These are phyloP conservation scores for Eristalinus aeneus DNA, from an alignment of 2,888 invertebrate species.

Conservation along the genomic window DNA sequence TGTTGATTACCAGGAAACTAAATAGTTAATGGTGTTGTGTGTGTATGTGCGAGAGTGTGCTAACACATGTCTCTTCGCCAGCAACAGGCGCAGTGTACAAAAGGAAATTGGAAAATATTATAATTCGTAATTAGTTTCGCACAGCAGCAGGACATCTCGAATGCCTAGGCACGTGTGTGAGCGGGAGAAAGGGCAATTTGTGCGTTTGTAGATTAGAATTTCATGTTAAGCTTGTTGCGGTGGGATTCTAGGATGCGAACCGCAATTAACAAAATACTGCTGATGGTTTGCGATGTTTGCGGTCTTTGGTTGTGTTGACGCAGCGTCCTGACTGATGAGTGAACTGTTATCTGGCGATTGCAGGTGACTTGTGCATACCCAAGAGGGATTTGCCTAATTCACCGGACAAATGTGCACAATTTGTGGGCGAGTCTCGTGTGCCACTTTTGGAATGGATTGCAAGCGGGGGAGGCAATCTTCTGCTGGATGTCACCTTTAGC, in stretches of 20 bases:
- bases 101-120: conserved; percentile 51
- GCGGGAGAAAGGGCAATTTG: neutral
- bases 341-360: neutral
- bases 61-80: neutral
- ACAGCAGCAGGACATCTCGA: neutral
- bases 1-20: conserved; percentile 56
- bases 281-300: conserved; percentile 23
- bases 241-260: neutral
- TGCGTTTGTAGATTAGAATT: conserved; percentile 46
- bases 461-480: too few relatives aligned
- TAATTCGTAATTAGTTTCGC: conserved; percentile 50
- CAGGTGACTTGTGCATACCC: neutral
- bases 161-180: neutral
- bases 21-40: conserved; percentile 49
- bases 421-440: too few relatives aligned
- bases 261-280: conserved; percentile 45
- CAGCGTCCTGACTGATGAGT: neutral
- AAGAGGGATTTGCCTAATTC: neutral
- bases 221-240: conserved; percentile 49
- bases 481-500: too few relatives aligned
- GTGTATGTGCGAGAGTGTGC: neutral
- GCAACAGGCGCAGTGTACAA: conserved; percentile 50
- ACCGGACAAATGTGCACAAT: too few relatives aligned
- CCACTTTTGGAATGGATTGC: too few relatives aligned
- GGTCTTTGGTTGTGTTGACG: conserved; percentile 12